These are phyloP conservation scores for Chiloscyllium plagiosum DNA, from an alignment of 2,113 vertebrate genomes.

Conservation along the genomic window DNA sequence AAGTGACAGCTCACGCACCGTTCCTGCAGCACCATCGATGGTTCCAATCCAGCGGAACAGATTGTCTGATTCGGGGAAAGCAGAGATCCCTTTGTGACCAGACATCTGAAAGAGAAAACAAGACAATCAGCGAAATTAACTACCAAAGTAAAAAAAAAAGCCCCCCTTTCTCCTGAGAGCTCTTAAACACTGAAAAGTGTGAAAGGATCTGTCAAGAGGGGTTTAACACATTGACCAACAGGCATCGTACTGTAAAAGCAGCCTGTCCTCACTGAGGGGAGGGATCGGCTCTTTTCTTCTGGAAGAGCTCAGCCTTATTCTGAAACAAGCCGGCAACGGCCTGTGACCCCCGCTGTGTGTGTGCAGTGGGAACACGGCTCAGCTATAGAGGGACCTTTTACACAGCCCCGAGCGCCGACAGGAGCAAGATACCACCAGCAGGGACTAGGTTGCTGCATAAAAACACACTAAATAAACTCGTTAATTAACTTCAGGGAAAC, in stretches of 20 bases:
- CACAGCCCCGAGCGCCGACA: neutral
- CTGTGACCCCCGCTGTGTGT: no score
- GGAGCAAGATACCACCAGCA: neutral
- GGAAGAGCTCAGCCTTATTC: no score
- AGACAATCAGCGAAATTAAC: neutral
- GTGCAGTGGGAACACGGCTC: neutral
- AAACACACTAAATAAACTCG: no score
- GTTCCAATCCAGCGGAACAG: conserved; percentile 86
- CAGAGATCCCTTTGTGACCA: conserved; percentile 86
- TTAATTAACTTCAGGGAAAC: no score
- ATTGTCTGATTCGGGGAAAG: conserved; percentile 90
- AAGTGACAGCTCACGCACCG: conserved; percentile 49
- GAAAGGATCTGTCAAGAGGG: neutral
- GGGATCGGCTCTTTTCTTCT: no score
- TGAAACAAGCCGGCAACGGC: no score
- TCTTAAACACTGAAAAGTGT: neutral
- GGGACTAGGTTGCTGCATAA: neutral
- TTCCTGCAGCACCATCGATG: conserved; percentile 59
- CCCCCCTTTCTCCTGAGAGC: neutral
- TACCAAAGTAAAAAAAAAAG: neutral
- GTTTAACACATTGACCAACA: no score
- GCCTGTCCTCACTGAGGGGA: no score
- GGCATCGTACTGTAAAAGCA: no score
- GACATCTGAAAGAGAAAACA: conserved; percentile 66
- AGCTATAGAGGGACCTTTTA: neutral